These are phyloP conservation scores for Meiosimyza decipiens DNA, from an alignment of 2,888 invertebrate genomes.

Conservation along the genomic window DNA sequence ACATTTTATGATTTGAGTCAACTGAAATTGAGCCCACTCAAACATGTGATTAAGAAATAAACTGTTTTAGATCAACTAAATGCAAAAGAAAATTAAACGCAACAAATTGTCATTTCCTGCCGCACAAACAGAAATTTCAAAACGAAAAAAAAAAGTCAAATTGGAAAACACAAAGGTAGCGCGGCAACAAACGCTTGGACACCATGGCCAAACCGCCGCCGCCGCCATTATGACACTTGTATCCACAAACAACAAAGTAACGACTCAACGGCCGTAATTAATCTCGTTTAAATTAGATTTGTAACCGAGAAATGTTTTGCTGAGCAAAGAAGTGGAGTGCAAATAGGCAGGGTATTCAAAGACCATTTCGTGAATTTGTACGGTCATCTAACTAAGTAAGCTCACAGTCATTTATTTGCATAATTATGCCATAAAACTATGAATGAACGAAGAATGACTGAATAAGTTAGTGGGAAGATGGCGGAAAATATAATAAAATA, in stretches of 20 bases:
- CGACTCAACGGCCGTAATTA: conserved; percentile 38
- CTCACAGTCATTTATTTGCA: conserved; percentile 31
- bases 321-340: conserved; percentile 18
- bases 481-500: conserved; percentile 19
- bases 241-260: conserved; percentile 18
- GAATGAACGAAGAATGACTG: conserved; percentile 15
- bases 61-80: conserved; percentile 32
- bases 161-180: conserved; percentile 19
- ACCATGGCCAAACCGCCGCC: background rate
- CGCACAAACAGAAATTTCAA: conserved; percentile 24
- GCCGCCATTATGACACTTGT: conserved; percentile 15
- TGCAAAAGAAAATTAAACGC: conserved; percentile 44
- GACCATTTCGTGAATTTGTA: background rate
- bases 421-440: conserved; percentile 33
- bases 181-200: conserved; percentile 7
- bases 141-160: background rate
- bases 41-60: conserved; percentile 30
- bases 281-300: conserved; percentile 39
- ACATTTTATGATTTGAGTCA: background rate
- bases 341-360: no score
- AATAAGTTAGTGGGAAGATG: conserved; percentile 9
- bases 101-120: conserved; percentile 60
- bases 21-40: background rate
- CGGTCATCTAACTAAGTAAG: background rate
- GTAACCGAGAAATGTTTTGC: conserved; percentile 12